Percentiles rank a stretch among this genome's conserved stretches.
Evolutionary conservation across 2,888 invertebrate genomes (phyloP).

Genomic region (Anarsia innoxiella): DNA sequence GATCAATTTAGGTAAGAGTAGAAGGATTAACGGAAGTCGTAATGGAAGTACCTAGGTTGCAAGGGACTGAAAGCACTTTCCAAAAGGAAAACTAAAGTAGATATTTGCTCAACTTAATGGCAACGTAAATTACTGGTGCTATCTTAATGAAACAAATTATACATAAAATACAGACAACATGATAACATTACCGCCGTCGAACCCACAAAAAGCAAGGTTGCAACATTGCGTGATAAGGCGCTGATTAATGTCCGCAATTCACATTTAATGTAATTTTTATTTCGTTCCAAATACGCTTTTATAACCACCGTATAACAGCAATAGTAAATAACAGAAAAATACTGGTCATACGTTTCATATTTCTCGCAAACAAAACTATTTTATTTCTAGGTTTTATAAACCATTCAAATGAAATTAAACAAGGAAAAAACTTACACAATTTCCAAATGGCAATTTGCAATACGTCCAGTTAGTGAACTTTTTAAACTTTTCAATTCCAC

Average conservation of each 20-base stretch:
- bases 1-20: too few species aligned
- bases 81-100: not conserved
- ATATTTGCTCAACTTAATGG: not conserved
- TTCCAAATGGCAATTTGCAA: too few species aligned
- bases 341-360: too few species aligned
- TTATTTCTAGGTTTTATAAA: too few species aligned
- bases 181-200: slow-evolving; percentile 25
- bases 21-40: too few species aligned
- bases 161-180: slow-evolving; percentile 19
- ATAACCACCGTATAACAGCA: not conserved
- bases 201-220: slow-evolving; percentile 26
- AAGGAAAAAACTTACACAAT: too few species aligned
- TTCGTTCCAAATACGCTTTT: slow-evolving; percentile 17
- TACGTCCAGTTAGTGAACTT: too few species aligned
- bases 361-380: too few species aligned
- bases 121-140: not conserved
- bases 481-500: not conserved
- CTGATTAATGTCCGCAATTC: slow-evolving; percentile 40
- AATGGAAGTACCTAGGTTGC: too few species aligned
- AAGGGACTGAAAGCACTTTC: too few species aligned
- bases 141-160: slow-evolving; percentile 1
- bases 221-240: slow-evolving; percentile 30
- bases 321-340: too few species aligned
- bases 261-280: slow-evolving; percentile 43
- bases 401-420: too few species aligned